Conservation (phyloP, 2,888 invertebrate species). For the Caenorhabditis drosophilae region DNA sequence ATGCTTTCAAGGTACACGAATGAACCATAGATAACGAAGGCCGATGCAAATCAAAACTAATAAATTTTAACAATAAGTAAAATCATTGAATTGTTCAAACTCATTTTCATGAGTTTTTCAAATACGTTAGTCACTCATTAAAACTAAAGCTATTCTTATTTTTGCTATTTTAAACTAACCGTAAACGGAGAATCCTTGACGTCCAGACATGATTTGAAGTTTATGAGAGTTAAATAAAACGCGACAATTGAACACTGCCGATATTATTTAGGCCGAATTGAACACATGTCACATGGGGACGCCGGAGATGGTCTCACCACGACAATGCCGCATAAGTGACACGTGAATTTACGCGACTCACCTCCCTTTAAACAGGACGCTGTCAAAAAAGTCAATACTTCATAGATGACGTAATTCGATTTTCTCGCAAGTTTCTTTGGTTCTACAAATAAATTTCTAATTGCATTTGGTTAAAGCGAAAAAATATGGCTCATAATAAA, state of each 20-base stretch:
- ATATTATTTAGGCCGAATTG: not conserved
- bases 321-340: slow-evolving; percentile 25
- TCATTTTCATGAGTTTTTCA: too few relatives aligned
- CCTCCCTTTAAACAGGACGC: slow-evolving; percentile 5
- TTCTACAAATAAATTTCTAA: too few relatives aligned
- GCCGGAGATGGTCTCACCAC: slow-evolving; percentile 18
- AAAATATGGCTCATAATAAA: too few relatives aligned
- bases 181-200: slow-evolving; percentile 42
- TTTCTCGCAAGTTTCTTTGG: too few relatives aligned
- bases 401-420: too few relatives aligned
- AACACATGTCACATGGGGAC: too few relatives aligned
- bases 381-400: too few relatives aligned
- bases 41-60: slow-evolving; percentile 24
- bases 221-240: not conserved
- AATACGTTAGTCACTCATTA: too few relatives aligned
- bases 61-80: too few relatives aligned
- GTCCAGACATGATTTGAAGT: slow-evolving; percentile 7
- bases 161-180: slow-evolving; percentile 18
- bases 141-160: too few relatives aligned
- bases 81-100: too few relatives aligned
- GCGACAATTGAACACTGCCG: not conserved
- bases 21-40: slow-evolving; percentile 45
- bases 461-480: too few relatives aligned
- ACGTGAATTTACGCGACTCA: slow-evolving; percentile 29
- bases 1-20: slow-evolving; percentile 39